Evolutionary conservation across 1,140 invertebrate genomes (phyloP), one percentile per base, ranked within the genome.

Genomic region (Anastatus disparis): DNA sequence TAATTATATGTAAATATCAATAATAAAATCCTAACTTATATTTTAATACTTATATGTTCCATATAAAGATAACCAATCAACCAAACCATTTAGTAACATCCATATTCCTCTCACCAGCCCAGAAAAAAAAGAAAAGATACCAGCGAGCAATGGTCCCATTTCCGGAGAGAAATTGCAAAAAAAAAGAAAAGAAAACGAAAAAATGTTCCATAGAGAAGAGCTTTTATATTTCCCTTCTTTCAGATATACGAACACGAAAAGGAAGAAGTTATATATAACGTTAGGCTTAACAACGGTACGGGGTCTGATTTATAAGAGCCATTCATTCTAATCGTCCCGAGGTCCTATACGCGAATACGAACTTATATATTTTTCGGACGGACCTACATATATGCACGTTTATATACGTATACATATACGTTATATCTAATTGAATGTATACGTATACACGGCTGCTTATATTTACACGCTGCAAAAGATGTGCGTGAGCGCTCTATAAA

Each of bases 261-360:
- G 40, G n/a, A 62, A 9, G 17, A 48, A 22, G 52, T n/a, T n/a
- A n/a, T n/a, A n/a, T n/a, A n/a, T n/a, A n/a, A n/a, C n/a, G n/a
- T n/a, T n/a, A n/a, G n/a, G n/a, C n/a, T n/a, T n/a, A n/a, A n/a
- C 79, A 82, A 81, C 79, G 76, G 82, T n/a, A n/a, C n/a, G 77
- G 81, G 76, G 64, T 61, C 81, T 86, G 84, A 86, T 85, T 86
- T 86, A 86, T 84, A 74, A 74, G 72, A 74, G 79, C 82, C 84
- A 86, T 86, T 84, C 84, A 84, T 86, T 85, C 84, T 86, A 86
- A 86, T 85, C 84, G 83, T 83, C 81, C 76, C 80, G 80, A n/a
- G n/a, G n/a, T n/a, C 8, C 40, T 31, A 24, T 27, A 53, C 42
- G 31, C 13, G 24, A 15, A 27, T 62, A 46, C 12, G 44, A 42